phyloP scores from a whole-genome alignment of 2,888 invertebrate genomes.

The Lasioglossum marginatum region DNA sequence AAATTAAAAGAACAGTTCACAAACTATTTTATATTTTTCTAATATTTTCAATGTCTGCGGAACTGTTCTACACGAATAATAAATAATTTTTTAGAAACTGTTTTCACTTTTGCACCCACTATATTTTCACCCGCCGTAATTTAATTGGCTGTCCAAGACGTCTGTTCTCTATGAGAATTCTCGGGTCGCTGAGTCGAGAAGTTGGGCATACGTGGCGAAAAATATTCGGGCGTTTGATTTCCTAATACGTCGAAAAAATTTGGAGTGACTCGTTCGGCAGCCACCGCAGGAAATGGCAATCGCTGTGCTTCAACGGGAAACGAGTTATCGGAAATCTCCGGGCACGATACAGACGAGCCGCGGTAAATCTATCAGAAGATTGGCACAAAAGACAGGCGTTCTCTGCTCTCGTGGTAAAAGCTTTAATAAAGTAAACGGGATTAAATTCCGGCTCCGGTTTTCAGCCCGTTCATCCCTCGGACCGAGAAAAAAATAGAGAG shows the following conservation, averaged over 20 bases:
- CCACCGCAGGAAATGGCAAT: neutral
- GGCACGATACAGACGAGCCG: conserved; percentile 27
- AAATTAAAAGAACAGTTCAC: neutral
- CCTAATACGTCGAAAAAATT: conserved; percentile 8
- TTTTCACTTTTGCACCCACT: neutral
- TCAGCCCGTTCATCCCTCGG: neutral
- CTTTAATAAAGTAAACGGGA: conserved; percentile 50
- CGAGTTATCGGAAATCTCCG: conserved; percentile 55
- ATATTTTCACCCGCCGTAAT: neutral
- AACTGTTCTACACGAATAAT: neutral
- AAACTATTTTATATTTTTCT: neutral
- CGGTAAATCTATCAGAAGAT: conserved; percentile 47
- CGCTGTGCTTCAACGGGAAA: conserved; percentile 10
- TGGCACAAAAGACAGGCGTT: conserved; percentile 46
- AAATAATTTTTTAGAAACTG: neutral
- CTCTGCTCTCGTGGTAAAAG: conserved; percentile 26
- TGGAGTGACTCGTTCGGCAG: conserved; percentile 21
- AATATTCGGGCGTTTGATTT: neutral
- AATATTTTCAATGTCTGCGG: neutral
- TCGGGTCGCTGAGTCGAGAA: neutral
- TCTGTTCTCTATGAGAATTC: neutral
- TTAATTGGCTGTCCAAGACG: neutral
- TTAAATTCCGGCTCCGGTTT: conserved; percentile 39
- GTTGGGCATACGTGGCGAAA: neutral
- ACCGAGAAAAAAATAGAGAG: neutral